Conservation (phyloP, 2,797 vertebrate species). For the Clamator glandarius region DNA sequence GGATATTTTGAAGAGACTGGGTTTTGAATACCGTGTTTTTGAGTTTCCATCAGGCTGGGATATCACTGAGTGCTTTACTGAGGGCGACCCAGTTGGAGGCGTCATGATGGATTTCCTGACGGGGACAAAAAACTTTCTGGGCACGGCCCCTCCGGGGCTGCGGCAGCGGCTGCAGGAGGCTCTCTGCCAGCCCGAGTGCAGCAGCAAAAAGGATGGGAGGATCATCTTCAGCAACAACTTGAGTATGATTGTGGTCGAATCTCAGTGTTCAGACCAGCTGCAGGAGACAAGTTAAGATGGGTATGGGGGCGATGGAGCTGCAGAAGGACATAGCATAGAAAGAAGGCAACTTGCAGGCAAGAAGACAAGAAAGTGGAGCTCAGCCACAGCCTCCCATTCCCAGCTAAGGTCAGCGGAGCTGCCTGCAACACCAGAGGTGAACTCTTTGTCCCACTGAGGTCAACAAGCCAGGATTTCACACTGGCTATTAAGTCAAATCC, state of each 20-base stretch:
- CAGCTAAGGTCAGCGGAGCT: not conserved
- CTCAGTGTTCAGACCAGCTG: not conserved
- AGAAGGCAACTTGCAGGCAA: not conserved
- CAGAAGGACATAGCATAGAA: accelerated
- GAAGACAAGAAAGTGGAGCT: not conserved
- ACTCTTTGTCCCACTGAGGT: not conserved
- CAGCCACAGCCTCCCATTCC: not conserved
- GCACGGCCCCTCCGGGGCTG: slow-evolving; percentile 73
- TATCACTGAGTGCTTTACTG: slow-evolving; percentile 83
- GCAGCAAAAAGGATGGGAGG: slow-evolving; percentile 75
- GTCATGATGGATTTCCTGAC: slow-evolving; percentile 87
- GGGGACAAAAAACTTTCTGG: slow-evolving; percentile 80
- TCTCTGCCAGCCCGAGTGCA: slow-evolving; percentile 81
- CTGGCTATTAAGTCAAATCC: not conserved
- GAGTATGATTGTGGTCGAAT: slow-evolving; percentile 76
- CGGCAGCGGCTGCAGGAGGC: slow-evolving; percentile 75
- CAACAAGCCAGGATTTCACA: not conserved
- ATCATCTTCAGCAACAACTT: slow-evolving; percentile 85
- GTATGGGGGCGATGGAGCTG: not conserved
- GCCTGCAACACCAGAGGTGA: not conserved
- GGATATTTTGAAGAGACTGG: slow-evolving; percentile 69
- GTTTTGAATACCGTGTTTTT: slow-evolving; percentile 67
- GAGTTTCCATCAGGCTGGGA: slow-evolving; percentile 80
- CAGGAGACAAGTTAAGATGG: not conserved
- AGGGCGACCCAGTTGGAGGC: slow-evolving; percentile 80